These are phyloP conservation scores for Myrmecophaga tridactyla DNA, from an alignment of 2,113 vertebrate species.

Conservation along the genomic window DNA sequence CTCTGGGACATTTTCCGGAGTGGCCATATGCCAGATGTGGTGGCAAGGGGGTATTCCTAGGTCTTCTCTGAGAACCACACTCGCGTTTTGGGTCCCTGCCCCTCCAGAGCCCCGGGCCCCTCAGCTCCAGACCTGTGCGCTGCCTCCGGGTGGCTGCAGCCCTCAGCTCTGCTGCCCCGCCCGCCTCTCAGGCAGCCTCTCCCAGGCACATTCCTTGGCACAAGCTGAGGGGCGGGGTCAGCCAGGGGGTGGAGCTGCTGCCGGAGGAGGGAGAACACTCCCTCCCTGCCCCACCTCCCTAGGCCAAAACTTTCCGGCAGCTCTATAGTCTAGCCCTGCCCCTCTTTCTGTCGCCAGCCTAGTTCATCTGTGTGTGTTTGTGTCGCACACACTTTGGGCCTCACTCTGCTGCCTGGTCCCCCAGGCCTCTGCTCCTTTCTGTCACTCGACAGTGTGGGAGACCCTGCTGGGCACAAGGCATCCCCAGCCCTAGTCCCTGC, in stretches of 20 bases:
- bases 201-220: conserved; percentile 69
- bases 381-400: neutral
- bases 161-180: neutral
- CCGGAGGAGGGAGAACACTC: neutral
- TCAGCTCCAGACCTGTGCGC: conserved; percentile 52
- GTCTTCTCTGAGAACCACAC: neutral
- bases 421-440: neutral
- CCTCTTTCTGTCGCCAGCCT: neutral
- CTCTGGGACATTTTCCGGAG: neutral
- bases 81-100: neutral
- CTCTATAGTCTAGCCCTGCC: neutral
- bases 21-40: neutral
- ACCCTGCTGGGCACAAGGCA: neutral
- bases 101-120: neutral
- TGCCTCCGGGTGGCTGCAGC: neutral
- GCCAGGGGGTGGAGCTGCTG: neutral
- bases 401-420: accelerated
- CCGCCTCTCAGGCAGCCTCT: neutral
- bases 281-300: neutral
- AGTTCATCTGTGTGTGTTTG: neutral
- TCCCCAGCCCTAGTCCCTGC: too few species aligned
- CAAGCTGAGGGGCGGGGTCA: conserved; percentile 40
- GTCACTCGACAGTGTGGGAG: neutral
- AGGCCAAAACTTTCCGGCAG: neutral
- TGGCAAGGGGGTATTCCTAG: neutral